phyloP scores from a whole-genome alignment of 2,888 invertebrate species.

The Orthonevra nobilis region DNA sequence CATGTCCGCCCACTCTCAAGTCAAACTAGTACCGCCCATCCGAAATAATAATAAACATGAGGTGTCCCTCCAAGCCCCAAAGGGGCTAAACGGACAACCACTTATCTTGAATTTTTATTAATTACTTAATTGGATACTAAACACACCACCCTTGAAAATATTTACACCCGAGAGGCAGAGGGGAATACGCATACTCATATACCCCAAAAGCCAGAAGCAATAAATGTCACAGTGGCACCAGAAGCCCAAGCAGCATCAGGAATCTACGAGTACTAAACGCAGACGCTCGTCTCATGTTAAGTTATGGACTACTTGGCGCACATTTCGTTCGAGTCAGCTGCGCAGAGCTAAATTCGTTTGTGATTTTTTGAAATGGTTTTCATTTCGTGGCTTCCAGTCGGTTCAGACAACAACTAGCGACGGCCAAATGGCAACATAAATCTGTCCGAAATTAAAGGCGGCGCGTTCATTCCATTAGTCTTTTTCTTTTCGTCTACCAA shows the following conservation, averaged over 20 bases:
- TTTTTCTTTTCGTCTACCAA: slow-evolving; percentile 32
- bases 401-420: slow-evolving; percentile 48
- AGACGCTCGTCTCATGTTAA: slow-evolving; percentile 22
- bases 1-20: slow-evolving; percentile 48
- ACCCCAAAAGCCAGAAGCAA: slow-evolving; percentile 28
- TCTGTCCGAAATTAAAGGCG: slow-evolving; percentile 35
- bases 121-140: slow-evolving; percentile 70
- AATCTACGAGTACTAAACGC: background rate
- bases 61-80: no score
- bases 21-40: slow-evolving; percentile 48
- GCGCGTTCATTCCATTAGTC: slow-evolving; percentile 7
- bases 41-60: no score
- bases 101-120: slow-evolving; percentile 66
- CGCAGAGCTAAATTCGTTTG: slow-evolving; percentile 40
- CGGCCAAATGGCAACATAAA: slow-evolving; percentile 64
- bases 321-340: slow-evolving; percentile 40
- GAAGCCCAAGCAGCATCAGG: background rate
- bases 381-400: slow-evolving; percentile 46
- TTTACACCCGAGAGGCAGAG: background rate
- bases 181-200: background rate
- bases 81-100: slow-evolving; percentile 59
- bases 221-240: slow-evolving; percentile 45
- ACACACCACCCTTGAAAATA: slow-evolving; percentile 41
- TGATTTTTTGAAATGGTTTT: slow-evolving; percentile 44
- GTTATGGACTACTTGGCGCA: slow-evolving; percentile 41